Evolutionary conservation across 2,797 vertebrate species (phyloP).

Genomic region (Hapalemur alaotrensis): DNA sequence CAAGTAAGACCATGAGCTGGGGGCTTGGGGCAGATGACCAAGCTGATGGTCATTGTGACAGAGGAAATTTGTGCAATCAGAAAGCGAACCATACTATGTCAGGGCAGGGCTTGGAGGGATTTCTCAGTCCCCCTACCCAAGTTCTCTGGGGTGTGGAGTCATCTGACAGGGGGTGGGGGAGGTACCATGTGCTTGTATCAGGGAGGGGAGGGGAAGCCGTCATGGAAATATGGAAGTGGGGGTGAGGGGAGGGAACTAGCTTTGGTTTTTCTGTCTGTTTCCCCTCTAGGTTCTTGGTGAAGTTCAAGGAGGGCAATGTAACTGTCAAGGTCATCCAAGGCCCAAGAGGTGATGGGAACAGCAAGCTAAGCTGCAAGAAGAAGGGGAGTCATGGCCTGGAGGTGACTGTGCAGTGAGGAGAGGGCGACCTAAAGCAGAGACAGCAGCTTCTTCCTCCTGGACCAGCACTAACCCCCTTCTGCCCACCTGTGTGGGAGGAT

Average conservation of each 20-base stretch:
- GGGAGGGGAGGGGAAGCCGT: neutral
- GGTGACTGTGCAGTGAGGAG: slow-evolving; percentile 78
- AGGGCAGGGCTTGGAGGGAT: neutral
- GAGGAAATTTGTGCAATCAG: neutral
- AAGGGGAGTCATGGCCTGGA: slow-evolving; percentile 81
- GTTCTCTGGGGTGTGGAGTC: neutral
- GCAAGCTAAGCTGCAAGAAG: slow-evolving; percentile 80
- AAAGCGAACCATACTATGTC: neutral
- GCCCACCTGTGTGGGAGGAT: neutral
- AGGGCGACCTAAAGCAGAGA: neutral
- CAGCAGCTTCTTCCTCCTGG: neutral
- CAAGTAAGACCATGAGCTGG: slow-evolving; percentile 76
- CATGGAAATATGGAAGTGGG: neutral
- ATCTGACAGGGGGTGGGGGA: neutral
- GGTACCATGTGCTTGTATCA: neutral
- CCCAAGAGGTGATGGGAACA: neutral
- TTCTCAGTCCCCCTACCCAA: neutral
- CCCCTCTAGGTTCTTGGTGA: slow-evolving; percentile 81
- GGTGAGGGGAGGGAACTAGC: neutral
- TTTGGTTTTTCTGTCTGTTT: neutral
- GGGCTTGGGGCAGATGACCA: neutral
- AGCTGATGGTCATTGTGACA: slow-evolving; percentile 47
- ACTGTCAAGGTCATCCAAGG: slow-evolving; percentile 80
- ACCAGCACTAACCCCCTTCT: neutral
- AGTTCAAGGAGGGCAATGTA: slow-evolving; percentile 77